phyloP scores from a whole-genome alignment of 2,113 vertebrate species.

The Ceyx melanurus region DNA sequence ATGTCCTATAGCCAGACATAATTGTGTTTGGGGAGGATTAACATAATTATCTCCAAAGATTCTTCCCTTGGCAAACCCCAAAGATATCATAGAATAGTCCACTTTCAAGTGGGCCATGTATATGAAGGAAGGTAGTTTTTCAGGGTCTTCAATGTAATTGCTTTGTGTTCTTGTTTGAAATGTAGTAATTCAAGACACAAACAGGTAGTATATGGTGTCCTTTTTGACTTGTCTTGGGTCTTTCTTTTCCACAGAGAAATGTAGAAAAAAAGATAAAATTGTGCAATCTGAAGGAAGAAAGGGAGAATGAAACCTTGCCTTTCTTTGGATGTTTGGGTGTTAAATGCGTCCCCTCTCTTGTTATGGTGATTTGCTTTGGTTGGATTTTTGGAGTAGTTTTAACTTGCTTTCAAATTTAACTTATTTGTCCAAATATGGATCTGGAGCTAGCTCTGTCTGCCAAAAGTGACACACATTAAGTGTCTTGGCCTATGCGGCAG shows the following conservation, averaged over 20 bases:
- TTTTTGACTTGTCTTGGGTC: neutral
- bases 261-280: neutral
- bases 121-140: neutral
- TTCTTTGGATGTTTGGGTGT: neutral
- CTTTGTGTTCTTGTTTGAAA: neutral
- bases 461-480: neutral
- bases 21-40: neutral
- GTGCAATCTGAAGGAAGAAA: neutral
- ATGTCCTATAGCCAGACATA: neutral
- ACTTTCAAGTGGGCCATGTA: fast-evolving
- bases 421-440: neutral
- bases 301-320: neutral
- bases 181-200: fast-evolving
- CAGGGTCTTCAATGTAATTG: neutral
- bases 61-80: neutral
- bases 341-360: neutral
- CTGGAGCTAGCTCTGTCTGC: neutral
- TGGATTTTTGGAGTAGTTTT: neutral
- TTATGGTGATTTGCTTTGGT: neutral
- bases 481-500: neutral
- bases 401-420: neutral
- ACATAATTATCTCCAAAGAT: too few species aligned
- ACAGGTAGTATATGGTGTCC: neutral
- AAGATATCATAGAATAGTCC: neutral
- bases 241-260: neutral